Percentiles rank a stretch among this genome's conserved stretches.
These are phyloP conservation scores for Drosophila colorata DNA, from an alignment of 2,888 invertebrate species.

Conservation along the genomic window DNA sequence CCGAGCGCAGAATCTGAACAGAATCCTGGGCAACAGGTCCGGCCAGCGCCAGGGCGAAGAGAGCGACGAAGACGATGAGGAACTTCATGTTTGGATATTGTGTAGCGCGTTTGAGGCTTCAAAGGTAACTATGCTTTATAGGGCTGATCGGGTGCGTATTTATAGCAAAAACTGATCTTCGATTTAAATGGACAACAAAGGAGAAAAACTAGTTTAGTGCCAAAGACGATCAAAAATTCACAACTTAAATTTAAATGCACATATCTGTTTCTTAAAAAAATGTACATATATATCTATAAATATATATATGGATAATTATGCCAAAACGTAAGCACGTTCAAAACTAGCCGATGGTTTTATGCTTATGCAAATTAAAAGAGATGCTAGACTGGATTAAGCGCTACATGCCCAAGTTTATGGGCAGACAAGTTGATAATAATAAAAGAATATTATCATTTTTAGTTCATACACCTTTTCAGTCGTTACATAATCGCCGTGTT, in stretches of 20 bases:
- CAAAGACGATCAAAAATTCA: constrained; percentile 22
- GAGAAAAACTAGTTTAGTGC: constrained; percentile 49
- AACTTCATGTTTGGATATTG: constrained; percentile 66
- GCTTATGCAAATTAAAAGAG: constrained; percentile 19
- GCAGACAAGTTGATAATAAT: not conserved
- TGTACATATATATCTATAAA: not conserved
- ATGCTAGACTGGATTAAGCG: not conserved
- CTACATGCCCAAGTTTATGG: no score
- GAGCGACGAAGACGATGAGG: constrained; percentile 73
- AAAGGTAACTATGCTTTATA: constrained; percentile 47
- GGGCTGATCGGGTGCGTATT: constrained; percentile 18
- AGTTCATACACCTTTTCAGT: not conserved
- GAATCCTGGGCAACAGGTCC: constrained; percentile 47
- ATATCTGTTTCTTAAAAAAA: constrained; percentile 6
- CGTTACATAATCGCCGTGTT: not conserved
- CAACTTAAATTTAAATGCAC: constrained; percentile 23
- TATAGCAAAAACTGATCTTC: constrained; percentile 21
- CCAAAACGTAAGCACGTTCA: constrained; percentile 4
- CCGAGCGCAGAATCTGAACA: not conserved
- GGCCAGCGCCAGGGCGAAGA: constrained; percentile 75
- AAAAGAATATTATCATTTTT: not conserved
- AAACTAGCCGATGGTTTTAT: constrained; percentile 13
- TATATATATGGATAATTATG: not conserved
- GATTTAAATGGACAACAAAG: constrained; percentile 14
- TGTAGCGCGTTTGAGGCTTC: constrained; percentile 52